Conservation (phyloP, 1,140 invertebrate genomes). For the Diachasmimorpha longicaudata region DNA sequence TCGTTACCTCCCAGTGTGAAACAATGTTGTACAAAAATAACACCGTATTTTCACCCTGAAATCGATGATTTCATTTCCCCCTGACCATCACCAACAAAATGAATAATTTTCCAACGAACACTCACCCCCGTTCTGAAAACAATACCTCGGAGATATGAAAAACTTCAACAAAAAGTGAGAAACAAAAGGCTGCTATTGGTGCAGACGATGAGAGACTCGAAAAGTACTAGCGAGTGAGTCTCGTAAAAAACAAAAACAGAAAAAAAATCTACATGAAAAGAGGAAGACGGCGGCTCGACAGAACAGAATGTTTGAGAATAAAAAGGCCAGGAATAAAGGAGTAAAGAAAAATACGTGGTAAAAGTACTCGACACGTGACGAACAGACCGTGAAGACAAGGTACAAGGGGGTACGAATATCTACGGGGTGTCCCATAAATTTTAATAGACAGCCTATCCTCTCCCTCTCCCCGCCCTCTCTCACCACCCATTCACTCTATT, state of each 20-base stretch:
- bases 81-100: too few species aligned
- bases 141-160: too few species aligned
- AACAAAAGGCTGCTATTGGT: neutral
- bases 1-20: too few species aligned
- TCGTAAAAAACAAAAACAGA: slow-evolving; percentile 9
- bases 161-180: too few species aligned
- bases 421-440: slow-evolving; percentile 43
- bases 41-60: too few species aligned
- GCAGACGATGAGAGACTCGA: neutral
- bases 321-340: slow-evolving; percentile 32
- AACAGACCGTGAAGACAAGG: slow-evolving; percentile 49
- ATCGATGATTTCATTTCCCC: too few species aligned
- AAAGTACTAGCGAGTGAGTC: neutral
- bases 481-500: slow-evolving; percentile 4
- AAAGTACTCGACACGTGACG: slow-evolving; percentile 49
- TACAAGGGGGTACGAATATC: slow-evolving; percentile 27
- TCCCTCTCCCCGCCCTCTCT: neutral
- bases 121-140: too few species aligned
- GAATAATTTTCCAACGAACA: too few species aligned
- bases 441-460: slow-evolving; percentile 11
- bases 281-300: slow-evolving; percentile 16
- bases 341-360: slow-evolving; percentile 42
- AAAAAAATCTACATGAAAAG: slow-evolving; percentile 19
- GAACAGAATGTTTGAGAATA: slow-evolving; percentile 25
- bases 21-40: too few species aligned